These are phyloP conservation scores for Siderastrea siderea DNA, from an alignment of 92 coral and sea anemone species.

Conservation along the genomic window DNA sequence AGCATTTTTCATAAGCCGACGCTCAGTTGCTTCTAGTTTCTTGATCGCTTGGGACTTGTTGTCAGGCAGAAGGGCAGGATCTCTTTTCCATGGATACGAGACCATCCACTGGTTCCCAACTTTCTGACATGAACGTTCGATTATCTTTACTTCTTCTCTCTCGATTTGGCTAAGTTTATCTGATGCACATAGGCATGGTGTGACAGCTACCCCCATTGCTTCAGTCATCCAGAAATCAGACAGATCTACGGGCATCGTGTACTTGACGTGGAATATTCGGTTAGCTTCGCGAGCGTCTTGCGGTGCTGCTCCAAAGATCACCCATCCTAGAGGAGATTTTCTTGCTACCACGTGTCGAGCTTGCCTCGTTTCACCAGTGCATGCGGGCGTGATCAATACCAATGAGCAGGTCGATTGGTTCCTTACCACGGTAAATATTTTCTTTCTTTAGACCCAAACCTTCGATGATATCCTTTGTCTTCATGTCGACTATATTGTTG, in stretches of 20 bases:
- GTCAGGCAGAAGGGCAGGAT: slow-evolving; percentile 53
- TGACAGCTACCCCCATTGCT: slow-evolving; percentile 65
- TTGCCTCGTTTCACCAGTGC: neutral
- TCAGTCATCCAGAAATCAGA: slow-evolving; percentile 73
- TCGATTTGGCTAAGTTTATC: slow-evolving; percentile 21
- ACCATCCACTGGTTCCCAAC: slow-evolving; percentile 64
- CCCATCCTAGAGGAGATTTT: slow-evolving; percentile 43
- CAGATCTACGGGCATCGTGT: slow-evolving; percentile 50
- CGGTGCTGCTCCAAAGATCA: slow-evolving; percentile 60
- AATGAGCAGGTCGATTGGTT: neutral
- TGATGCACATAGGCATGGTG: slow-evolving; percentile 2
- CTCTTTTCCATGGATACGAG: slow-evolving; percentile 67
- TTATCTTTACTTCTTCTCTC: neutral
- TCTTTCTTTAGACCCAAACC: neutral
- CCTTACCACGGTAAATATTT: neutral
- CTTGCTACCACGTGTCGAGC: neutral
- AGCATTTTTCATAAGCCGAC: no score
- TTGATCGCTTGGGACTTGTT: slow-evolving; percentile 41
- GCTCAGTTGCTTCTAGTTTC: neutral
- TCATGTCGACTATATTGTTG: neutral
- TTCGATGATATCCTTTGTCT: neutral
- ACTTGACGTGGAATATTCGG: slow-evolving; percentile 29
- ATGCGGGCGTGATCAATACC: neutral
- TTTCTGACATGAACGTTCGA: slow-evolving; percentile 38
- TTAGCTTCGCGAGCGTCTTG: slow-evolving; percentile 9